phyloP scores from a whole-genome alignment of 2,797 vertebrate genomes.

The Spea hammondii region DNA sequence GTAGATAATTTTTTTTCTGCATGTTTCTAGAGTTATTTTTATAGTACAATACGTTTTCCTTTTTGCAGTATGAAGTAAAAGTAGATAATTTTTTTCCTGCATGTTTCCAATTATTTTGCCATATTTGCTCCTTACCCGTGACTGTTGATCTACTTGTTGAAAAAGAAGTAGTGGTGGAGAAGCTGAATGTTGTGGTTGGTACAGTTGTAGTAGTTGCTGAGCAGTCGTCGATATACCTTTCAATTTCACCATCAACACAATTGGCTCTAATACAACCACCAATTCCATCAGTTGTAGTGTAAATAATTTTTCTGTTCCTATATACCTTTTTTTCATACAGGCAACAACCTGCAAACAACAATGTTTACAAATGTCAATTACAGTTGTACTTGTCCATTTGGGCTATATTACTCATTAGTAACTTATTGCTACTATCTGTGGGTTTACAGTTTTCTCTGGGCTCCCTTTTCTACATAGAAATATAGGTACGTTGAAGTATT shows the following conservation, averaged over 20 bases:
- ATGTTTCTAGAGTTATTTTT: too few species aligned
- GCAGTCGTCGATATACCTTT: conserved; percentile 43
- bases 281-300: conserved; percentile 69
- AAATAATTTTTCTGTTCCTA: conserved; percentile 62
- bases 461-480: too few species aligned
- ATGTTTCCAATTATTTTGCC: too few species aligned
- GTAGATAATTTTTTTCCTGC: too few species aligned
- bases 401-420: neutral
- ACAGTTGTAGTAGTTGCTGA: conserved; percentile 47
- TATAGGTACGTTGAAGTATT: too few species aligned
- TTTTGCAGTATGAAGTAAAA: too few species aligned
- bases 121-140: too few species aligned
- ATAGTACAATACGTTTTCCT: too few species aligned
- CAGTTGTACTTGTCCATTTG: neutral
- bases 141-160: neutral
- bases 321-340: conserved; percentile 62
- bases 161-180: neutral
- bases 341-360: conserved; percentile 64
- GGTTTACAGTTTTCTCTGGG: too few species aligned
- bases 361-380: neutral
- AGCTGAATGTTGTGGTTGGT: conserved; percentile 17
- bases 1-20: too few species aligned
- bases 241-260: conserved; percentile 62
- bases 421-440: too few species aligned
- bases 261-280: conserved; percentile 67